Evolutionary conservation across 2,797 vertebrate species (phyloP).

Genomic region (Tenualosa thibaudeaui): DNA sequence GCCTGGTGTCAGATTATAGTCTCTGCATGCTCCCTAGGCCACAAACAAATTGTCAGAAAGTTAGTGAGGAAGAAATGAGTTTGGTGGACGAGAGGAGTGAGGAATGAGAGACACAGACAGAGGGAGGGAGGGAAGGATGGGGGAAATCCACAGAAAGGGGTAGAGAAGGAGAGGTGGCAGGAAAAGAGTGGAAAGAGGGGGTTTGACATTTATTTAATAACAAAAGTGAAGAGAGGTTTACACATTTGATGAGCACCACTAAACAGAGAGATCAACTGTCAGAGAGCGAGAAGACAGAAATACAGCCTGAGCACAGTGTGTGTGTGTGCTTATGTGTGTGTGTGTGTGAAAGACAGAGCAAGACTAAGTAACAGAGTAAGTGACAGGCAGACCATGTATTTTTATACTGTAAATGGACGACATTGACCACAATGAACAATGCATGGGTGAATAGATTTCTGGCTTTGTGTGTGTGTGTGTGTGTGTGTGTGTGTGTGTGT

Average conservation of each 20-base stretch:
- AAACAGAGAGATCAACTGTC: neutral
- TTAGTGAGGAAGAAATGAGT: conserved; percentile 60
- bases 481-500: neutral
- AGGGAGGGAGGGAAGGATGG: neutral
- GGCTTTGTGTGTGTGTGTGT: neutral
- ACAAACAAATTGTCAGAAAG: conserved; percentile 69
- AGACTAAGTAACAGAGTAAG: no score
- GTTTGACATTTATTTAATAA: neutral
- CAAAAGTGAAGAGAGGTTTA: neutral
- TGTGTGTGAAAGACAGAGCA: neutral
- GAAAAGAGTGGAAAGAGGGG: neutral
- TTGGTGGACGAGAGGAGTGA: conserved; percentile 45
- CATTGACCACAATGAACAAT: no score
- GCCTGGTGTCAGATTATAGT: conserved; percentile 33
- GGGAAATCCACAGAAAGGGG: neutral
- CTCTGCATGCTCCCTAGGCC: conserved; percentile 42
- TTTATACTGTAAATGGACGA: no score
- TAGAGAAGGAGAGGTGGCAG: neutral
- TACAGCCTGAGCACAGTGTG: neutral
- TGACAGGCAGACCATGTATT: neutral
- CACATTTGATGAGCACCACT: neutral
- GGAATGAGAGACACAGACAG: neutral
- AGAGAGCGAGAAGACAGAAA: neutral
- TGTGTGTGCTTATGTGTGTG: neutral
- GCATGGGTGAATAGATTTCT: no score